Conservation (phyloP, 2,113 vertebrate genomes). For the Poeciliopsis turrubarensis region DNA sequence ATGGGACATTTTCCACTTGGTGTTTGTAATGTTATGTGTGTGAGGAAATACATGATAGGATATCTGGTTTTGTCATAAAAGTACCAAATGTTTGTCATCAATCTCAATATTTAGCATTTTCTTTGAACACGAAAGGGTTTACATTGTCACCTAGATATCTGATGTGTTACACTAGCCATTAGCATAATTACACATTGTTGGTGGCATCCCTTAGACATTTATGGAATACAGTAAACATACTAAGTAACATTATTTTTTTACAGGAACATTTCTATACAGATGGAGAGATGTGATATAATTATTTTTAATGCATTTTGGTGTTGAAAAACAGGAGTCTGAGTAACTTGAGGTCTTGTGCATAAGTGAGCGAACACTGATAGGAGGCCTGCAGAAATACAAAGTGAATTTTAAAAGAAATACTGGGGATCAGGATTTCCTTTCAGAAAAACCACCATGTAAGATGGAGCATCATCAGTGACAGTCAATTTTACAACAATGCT, state of each 20-base stretch:
- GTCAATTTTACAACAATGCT: too few relatives aligned
- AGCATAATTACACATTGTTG: slow-evolving; percentile 41
- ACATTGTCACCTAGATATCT: slow-evolving; percentile 41
- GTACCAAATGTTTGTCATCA: too few relatives aligned
- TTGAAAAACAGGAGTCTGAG: too few relatives aligned
- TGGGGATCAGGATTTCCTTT: not conserved
- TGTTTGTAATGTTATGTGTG: not conserved
- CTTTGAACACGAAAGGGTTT: slow-evolving; percentile 11
- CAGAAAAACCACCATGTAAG: not conserved
- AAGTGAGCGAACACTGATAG: too few relatives aligned
- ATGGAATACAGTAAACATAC: slow-evolving; percentile 24
- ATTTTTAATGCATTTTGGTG: not conserved
- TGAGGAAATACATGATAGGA: not conserved
- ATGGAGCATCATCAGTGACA: too few relatives aligned
- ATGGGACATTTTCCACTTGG: not conserved
- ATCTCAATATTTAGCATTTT: not conserved
- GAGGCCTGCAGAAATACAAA: not conserved
- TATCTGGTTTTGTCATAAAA: too few relatives aligned
- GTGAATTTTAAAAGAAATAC: not conserved
- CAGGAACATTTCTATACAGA: slow-evolving; percentile 21
- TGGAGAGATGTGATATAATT: slow-evolving; percentile 11
- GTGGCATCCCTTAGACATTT: slow-evolving; percentile 44
- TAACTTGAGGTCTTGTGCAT: too few relatives aligned
- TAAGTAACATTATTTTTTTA: slow-evolving; percentile 28
- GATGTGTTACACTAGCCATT: slow-evolving; percentile 47